Base-by-base conservation (phyloP, 1,140 invertebrate species). In the Sminthurinus signatus region DNA sequence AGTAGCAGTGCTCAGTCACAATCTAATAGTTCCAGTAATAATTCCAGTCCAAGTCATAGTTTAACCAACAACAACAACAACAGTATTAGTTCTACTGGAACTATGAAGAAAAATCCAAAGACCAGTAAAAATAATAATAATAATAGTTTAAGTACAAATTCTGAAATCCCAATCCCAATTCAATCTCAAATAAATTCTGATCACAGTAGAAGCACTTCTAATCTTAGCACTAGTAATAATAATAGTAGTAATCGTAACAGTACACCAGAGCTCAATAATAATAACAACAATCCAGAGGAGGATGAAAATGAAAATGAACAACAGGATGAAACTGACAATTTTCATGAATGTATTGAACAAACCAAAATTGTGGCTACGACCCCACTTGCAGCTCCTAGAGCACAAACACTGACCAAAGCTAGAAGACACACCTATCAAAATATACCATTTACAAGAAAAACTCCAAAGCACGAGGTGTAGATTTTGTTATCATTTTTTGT, bases 351-450 rank as follows among this genome's bases (percentile, higher is more conserved):
- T 32, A 1, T n/a, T 19, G 28, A 28, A 54, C 10, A 54, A 4
- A 31, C 23, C 39, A 17, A 56, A 57, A n/a, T n/a, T n/a, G n/a
- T n/a, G n/a, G n/a, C 23, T 42, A 39, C 62, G 21, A 66, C 65
- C 19, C 72, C 67, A 27, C 59, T 71, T 19, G 68, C 73, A n/a
- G 73, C 72, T 46, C 71, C 72, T 5, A 55, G 73, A 39, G 68
- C 65, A 39, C 69, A 69, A 61, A 71, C 72, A 14, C 48, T 72
- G 48, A 73, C 74, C 36, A 67, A 68, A 14, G 66, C 61, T 4
- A 36, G 64, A 42, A 54, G 62, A n/a, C 73, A 75, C 58, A 70
- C 72, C 25, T 75, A 75, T 55, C 74, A 75, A 70, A 75, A 75
- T 60, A 74, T 75, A 32, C 75, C 75, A 8, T 70, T 72, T 27